Base-by-base conservation (phyloP, 1,140 invertebrate species). In the Neomicropteryx cornuta region DNA sequence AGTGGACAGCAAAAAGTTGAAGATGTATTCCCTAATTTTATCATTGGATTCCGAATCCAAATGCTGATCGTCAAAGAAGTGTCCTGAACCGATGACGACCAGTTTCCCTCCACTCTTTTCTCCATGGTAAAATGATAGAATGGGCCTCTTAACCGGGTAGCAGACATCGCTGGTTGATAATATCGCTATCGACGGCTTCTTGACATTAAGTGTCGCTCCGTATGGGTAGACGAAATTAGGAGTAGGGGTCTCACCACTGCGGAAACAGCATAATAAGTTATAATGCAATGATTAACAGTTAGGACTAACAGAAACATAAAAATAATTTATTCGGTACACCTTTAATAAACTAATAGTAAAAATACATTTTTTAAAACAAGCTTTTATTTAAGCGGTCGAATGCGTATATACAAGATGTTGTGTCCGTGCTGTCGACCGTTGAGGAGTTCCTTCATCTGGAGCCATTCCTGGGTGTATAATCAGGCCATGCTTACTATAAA, bases 41-140 rank as follows among this genome's bases (percentile, higher is more conserved):
- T 82, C 78, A 59, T 99, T 99, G 51, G 91, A 87, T 66, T 98
- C 95, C 56, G 92, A 90, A 39, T 95, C 90, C 43, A 98, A 71
- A 58, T 97, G 99, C 47, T 82, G 74, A 50, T 90, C 84, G 1
- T 77, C 71, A 42, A 86, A 78, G 49, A 87, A 75, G 54, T 80
- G 75, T 0, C 79, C 81, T 0, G 84, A 87, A n/a, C 86, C 87
- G 39, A 87, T 65, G 2, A 86, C 83, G 28, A 83, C 72, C 5
- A 89, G 65, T 62, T 83, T 85, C 55, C 67, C 68, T 54, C 70
- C 70, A 42, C 56, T 66, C 43, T 67, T 72, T 21, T 71, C 66
- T 27, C 74, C 73, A 18, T 65, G 71, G 55, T 85, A 91, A 50
- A 97, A 74, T 1, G 91, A 92, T 43, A 85, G 88, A 22, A 97